Evolutionary conservation across 2,888 invertebrate genomes (phyloP), one percentile per base, ranked within the genome.

Genomic region (Anagyrus pseudococci): DNA sequence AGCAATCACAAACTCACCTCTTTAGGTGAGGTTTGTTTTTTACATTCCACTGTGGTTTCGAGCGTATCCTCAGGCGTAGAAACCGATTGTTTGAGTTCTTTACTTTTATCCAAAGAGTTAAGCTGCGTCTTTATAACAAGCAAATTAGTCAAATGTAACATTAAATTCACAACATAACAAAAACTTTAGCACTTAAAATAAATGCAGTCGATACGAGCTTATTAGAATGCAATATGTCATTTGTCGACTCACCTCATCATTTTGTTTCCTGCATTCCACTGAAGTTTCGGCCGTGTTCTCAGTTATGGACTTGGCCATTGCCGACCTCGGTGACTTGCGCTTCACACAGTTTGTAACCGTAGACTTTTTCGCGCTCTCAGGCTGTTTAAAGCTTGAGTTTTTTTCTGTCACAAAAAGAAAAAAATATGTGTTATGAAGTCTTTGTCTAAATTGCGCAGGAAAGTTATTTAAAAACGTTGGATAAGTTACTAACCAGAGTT

Each of bases 241-340:
- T 29, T 4, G 33, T 4, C 10, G 15, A 37, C 33, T 13, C 3
- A 37, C 33, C 23, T 23, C 0, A 17, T 6, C 23, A 22, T 61
- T n/a, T 46, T 37, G 33, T 37, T 8, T 37, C 33, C 15, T 37
- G 33, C 2, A 2, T 4, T 37, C 33, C 33, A 15, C 3, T 15
- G 33, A 37, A 46, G 22, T 43, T 59, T 56, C 1, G 17, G 1
- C 1, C 26, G 13, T 10, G 46, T 37, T 2, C 46, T 57, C n/a
- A 47, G 25, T 57, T 40, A 41, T 33, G 13, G 58, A 47, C 19
- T 44, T 56, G 13, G 47, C 52, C 15, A 58, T 56, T 23, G 37
- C 41, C 19, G 40, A 52, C 26, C 55, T 67, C 43, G 56, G 52
- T 22, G 62, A 55, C 33, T 60, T 69, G 44, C 58, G 63, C 44